phyloP scores from a whole-genome alignment of 2,888 invertebrate genomes.

The Diabrotica balteata region DNA sequence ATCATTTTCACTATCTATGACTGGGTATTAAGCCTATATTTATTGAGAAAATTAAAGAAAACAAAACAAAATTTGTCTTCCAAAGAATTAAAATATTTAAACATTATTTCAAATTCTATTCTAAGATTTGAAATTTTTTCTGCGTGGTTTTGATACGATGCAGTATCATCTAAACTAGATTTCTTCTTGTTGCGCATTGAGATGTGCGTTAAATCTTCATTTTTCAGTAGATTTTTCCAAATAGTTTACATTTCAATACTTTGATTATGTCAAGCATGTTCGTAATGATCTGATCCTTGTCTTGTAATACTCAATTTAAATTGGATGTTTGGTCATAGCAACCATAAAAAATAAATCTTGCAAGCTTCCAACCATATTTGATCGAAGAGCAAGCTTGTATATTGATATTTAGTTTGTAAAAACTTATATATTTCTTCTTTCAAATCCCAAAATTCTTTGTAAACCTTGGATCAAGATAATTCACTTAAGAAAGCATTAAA shows the following conservation, averaged over 20 bases:
- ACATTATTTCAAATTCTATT: not conserved
- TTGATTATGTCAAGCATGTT: not conserved
- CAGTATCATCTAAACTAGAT: not conserved
- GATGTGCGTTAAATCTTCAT: not conserved
- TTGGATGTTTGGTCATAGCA: too few relatives aligned
- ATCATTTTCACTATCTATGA: too few relatives aligned
- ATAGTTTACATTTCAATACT: not conserved
- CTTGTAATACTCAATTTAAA: too few relatives aligned
- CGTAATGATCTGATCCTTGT: not conserved
- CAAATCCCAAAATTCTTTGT: not conserved
- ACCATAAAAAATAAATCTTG: too few relatives aligned
- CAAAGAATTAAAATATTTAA: not conserved
- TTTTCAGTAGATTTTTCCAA: not conserved
- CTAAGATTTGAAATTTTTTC: too few relatives aligned
- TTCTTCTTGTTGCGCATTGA: not conserved
- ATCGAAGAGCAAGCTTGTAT: too few relatives aligned
- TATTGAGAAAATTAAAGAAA: too few relatives aligned
- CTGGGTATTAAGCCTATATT: too few relatives aligned
- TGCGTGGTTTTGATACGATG: too few relatives aligned
- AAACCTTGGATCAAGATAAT: not conserved
- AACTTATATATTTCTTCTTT: too few relatives aligned
- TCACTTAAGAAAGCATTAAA: not conserved
- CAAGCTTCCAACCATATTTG: too few relatives aligned
- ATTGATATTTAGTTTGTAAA: too few relatives aligned
- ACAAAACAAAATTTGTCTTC: not conserved